phyloP scores from a whole-genome alignment of 2,888 invertebrate species.

The Drosophila villosipedis region DNA sequence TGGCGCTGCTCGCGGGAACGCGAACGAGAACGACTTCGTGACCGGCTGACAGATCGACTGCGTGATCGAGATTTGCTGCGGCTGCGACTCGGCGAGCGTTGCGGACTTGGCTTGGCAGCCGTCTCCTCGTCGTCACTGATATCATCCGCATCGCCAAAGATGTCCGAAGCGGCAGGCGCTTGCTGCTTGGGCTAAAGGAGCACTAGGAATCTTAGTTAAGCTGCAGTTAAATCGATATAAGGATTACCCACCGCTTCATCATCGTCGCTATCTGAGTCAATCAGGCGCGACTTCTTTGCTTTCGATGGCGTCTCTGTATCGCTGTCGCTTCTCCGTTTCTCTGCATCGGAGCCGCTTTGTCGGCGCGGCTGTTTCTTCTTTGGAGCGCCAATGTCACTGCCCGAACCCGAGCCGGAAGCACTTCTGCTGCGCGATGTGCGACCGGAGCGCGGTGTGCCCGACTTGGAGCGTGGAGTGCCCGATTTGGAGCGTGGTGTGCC shows the following conservation, averaged over 20 bases:
- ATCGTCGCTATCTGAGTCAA: slow-evolving; percentile 91
- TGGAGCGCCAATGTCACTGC: slow-evolving; percentile 82
- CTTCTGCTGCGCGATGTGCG: slow-evolving; percentile 60
- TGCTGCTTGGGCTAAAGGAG: slow-evolving; percentile 55
- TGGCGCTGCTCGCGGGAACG: slow-evolving; percentile 76
- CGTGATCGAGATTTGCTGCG: slow-evolving; percentile 71
- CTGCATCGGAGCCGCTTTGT: slow-evolving; percentile 86
- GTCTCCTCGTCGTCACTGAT: slow-evolving; percentile 90
- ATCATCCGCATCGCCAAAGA: slow-evolving; percentile 97
- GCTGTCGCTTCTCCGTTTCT: slow-evolving; percentile 74
- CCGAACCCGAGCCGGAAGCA: slow-evolving; percentile 82
- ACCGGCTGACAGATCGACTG: slow-evolving; percentile 66
- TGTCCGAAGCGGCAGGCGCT: slow-evolving; percentile 88
- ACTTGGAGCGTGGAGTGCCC: slow-evolving; percentile 66
- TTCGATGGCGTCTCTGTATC: slow-evolving; percentile 81
- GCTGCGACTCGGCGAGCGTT: slow-evolving; percentile 75
- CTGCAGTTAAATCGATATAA: neutral
- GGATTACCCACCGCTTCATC: slow-evolving; percentile 84
- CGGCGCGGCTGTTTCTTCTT: slow-evolving; percentile 84
- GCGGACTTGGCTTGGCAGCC: slow-evolving; percentile 67
- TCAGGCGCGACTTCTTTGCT: slow-evolving; percentile 86
- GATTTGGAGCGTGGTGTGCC: slow-evolving; percentile 57
- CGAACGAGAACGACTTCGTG: slow-evolving; percentile 74
- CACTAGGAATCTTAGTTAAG: neutral
- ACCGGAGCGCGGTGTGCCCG: slow-evolving; percentile 55